phyloP scores from a whole-genome alignment of 1,140 invertebrate species.

The Macrotrachela quadricornifera region DNA sequence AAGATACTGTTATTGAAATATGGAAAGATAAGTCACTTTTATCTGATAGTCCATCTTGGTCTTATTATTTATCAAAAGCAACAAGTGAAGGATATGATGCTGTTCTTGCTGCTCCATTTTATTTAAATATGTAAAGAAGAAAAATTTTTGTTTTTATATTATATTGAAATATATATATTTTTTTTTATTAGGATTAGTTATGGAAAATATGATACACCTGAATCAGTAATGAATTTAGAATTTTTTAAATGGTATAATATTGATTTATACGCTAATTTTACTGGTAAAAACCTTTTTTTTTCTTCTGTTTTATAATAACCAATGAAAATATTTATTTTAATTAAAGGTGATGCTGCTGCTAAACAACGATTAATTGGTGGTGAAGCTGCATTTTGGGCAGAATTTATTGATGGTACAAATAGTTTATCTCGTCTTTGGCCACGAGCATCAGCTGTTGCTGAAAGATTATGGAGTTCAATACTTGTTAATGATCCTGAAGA shows the following conservation, averaged over 20 bases:
- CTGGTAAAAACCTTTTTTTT: constrained; percentile 18
- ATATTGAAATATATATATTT: too few species aligned
- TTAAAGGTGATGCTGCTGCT: constrained; percentile 6
- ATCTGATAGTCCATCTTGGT: constrained; percentile 1
- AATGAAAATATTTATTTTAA: background rate
- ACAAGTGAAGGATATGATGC: constrained; percentile 39
- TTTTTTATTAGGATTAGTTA: too few species aligned
- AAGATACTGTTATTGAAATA: constrained; percentile 9
- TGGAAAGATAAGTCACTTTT: constrained; percentile 7
- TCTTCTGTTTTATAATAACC: background rate
- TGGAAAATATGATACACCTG: too few species aligned
- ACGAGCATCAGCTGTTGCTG: constrained; percentile 16
- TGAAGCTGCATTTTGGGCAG: constrained; percentile 25
- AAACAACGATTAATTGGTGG: constrained; percentile 20
- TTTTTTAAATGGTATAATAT: constrained; percentile 6
- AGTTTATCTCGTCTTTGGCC: constrained; percentile 12
- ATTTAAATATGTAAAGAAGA: constrained; percentile 44
- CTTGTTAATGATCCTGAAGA: constrained; percentile 8
- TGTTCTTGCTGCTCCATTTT: constrained; percentile 62
- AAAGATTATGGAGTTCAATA: constrained; percentile 14
- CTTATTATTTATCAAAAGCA: constrained; percentile 24
- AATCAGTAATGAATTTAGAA: constrained; percentile 11
- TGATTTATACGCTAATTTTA: constrained; percentile 14
- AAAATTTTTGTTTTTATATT: too few species aligned
- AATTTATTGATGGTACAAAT: constrained; percentile 12